Base-by-base conservation (phyloP, 2,797 vertebrate species). In the Falco peregrinus region DNA sequence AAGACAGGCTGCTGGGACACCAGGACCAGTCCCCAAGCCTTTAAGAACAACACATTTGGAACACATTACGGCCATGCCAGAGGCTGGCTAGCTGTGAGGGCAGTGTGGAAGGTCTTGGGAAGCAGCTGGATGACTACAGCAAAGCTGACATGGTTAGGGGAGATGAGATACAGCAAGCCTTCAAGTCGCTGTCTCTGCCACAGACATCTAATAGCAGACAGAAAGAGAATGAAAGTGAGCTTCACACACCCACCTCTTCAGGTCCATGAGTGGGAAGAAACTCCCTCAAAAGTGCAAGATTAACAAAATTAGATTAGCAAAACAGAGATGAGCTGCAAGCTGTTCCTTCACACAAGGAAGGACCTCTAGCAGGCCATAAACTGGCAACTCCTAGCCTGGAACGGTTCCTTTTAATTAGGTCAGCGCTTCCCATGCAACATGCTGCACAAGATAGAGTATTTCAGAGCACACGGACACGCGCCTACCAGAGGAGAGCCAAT, bases 241-340 rank as follows among this genome's bases (percentile, higher is more conserved):
- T 94, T 95, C 87, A 89, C 93, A 89, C 88, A 82, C 89, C 95
- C 94, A 89, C 91, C 96, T 96, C 96, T 96, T 96, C 94, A 93
- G 89, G 87, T 84, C 82, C 92, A 84, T 3, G 80, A 94, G 96
- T 90, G 91, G 89, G 90, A 94, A 92, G 93, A 95, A 95, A 94
- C 89, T 83, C 90, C 86, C 94, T 95, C 91, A 67, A 95, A 95
- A 96, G 93, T 94, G 90, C 86, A 95, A 95, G 93, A 96, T 87
- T 93, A 95, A 95, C 96, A 92, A 92, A 96, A 95, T 96, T 96
- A 97, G 96, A 97, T 95, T 91, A 94, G 93, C 91, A 93, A 97
- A 97, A 90, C 90, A 95, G 89, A 95, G 85, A 78, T 92, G 59
- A 90, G 93, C 68, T 90, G 75, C 83, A 96, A 87, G 96, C 87